A percentile compares a stretch with the other conserved stretches of the same genome.
Conservation (phyloP, 2,797 vertebrate genomes). For the Danio choprae region DNA sequence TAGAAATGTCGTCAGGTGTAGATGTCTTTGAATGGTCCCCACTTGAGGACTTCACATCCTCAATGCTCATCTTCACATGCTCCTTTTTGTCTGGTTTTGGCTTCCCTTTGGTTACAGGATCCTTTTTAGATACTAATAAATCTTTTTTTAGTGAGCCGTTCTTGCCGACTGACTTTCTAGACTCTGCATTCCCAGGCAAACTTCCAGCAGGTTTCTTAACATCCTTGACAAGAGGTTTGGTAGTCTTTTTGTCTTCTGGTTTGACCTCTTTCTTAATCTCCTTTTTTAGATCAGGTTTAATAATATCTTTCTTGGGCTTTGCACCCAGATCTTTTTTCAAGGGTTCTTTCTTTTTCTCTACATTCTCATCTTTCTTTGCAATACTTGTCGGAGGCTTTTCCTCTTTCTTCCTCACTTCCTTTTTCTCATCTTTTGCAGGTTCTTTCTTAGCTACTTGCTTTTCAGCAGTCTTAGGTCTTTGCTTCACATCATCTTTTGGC, state of each 20-base stretch:
- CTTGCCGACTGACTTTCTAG: constrained; percentile 71
- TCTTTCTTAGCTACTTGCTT: constrained; percentile 76
- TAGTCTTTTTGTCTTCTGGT: constrained; percentile 68
- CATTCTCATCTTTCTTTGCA: constrained; percentile 63
- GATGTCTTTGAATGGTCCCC: constrained; percentile 70
- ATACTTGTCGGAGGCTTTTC: constrained; percentile 63
- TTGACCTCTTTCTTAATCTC: constrained; percentile 81
- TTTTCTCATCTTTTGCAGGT: constrained; percentile 69
- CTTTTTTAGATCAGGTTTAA: constrained; percentile 72
- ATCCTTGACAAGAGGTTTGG: constrained; percentile 67
- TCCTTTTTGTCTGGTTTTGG: constrained; percentile 64
- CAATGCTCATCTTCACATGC: too few species aligned
- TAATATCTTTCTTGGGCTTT: constrained; percentile 76
- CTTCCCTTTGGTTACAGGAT: constrained; percentile 70
- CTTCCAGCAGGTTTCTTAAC: constrained; percentile 65
- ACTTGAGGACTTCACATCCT: constrained; percentile 48
- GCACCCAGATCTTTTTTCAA: constrained; percentile 70
- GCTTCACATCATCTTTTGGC: constrained; percentile 68
- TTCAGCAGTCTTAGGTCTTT: constrained; percentile 72
- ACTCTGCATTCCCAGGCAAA: constrained; percentile 57
- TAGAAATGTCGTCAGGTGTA: constrained; percentile 69
- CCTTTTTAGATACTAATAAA: constrained; percentile 71
- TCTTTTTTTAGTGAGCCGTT: constrained; percentile 74
- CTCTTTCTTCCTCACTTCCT: constrained; percentile 75
- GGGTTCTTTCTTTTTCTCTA: constrained; percentile 72